phyloP scores from a whole-genome alignment of 1,140 invertebrate species.

The Lordiphosa mommai region DNA sequence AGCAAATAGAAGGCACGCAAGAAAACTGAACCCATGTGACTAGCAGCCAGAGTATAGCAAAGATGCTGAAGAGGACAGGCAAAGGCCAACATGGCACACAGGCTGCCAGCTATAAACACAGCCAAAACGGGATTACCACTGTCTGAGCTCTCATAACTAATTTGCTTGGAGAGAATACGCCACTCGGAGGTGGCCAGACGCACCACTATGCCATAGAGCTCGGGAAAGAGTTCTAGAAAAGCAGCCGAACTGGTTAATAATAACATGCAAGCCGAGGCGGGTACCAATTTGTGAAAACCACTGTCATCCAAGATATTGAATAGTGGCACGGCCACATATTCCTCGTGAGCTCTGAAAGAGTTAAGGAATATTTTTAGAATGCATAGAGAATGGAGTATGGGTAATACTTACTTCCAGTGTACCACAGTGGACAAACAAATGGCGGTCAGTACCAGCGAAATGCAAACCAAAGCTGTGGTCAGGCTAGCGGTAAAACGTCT shows the following conservation, averaged over 20 bases:
- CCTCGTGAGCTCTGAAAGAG: constrained; percentile 33
- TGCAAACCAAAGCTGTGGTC: constrained; percentile 37
- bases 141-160: constrained; percentile 83
- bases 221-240: constrained; percentile 83
- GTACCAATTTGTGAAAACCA: constrained; percentile 83
- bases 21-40: constrained; percentile 58
- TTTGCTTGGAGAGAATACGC: constrained; percentile 83
- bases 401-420: constrained; percentile 56
- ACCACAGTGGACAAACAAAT: constrained; percentile 69
- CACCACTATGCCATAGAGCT: constrained; percentile 82
- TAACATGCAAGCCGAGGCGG: constrained; percentile 83
- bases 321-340: constrained; percentile 82
- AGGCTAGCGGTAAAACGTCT: constrained; percentile 40
- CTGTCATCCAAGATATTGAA: constrained; percentile 83
- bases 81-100: constrained; percentile 84
- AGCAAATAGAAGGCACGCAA: constrained; percentile 69
- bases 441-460: constrained; percentile 59
- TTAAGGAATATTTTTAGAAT: not conserved
- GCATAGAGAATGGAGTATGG: not conserved
- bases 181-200: constrained; percentile 83
- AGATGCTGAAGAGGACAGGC: constrained; percentile 82
- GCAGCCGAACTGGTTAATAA: constrained; percentile 83
- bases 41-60: constrained; percentile 68
- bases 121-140: constrained; percentile 85
- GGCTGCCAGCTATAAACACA: constrained; percentile 84